These are phyloP conservation scores for Aplodontia rufa DNA, from an alignment of 2,113 vertebrate genomes.

Conservation along the genomic window DNA sequence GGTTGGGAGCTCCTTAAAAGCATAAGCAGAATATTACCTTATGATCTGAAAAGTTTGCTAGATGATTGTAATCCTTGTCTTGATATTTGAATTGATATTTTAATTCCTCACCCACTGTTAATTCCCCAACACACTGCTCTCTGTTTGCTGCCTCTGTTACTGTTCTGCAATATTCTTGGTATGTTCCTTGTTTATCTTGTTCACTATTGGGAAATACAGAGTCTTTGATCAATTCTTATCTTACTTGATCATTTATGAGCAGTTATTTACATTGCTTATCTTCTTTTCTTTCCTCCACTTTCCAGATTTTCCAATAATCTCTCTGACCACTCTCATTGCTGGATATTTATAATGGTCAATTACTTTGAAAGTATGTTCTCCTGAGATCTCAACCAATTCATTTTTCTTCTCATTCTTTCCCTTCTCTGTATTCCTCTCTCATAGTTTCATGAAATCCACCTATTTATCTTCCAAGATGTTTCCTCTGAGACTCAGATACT, in stretches of 20 bases:
- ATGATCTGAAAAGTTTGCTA: background rate
- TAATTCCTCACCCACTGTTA: background rate
- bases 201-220: background rate
- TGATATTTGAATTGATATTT: background rate
- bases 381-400: background rate
- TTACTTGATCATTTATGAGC: background rate
- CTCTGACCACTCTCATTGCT: background rate
- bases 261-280: background rate
- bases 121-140: background rate
- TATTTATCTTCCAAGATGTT: background rate
- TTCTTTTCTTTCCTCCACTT: background rate
- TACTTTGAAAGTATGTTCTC: background rate
- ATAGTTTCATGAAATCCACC: background rate
- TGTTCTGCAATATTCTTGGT: background rate
- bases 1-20: background rate
- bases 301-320: background rate
- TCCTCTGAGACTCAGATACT: background rate
- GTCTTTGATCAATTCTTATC: background rate
- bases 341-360: background rate
- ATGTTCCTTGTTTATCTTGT: background rate
- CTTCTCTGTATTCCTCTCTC: background rate
- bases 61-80: background rate
- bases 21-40: background rate
- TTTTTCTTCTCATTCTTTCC: background rate
- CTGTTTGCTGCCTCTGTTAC: background rate